phyloP scores from a whole-genome alignment of 2,888 invertebrate genomes.

The Schrankia costaestrigalis region DNA sequence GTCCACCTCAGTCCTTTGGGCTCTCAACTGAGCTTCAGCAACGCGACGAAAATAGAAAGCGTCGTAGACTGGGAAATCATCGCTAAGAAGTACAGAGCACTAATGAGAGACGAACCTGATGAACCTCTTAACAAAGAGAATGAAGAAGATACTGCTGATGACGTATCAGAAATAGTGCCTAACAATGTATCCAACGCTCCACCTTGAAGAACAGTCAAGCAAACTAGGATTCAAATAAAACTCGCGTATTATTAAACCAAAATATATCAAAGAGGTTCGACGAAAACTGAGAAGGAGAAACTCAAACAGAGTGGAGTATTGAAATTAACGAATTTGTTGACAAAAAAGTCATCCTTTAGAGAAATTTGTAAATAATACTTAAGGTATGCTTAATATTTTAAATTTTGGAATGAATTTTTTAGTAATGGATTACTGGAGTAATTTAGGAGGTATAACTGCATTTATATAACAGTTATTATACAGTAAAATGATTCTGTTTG shows the following conservation, averaged over 20 bases:
- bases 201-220: too few relatives aligned
- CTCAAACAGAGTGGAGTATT: not conserved
- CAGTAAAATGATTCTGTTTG: too few relatives aligned
- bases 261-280: slow-evolving; percentile 3
- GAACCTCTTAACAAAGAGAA: slow-evolving; percentile 59
- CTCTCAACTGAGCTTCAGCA: slow-evolving; percentile 90
- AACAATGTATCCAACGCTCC: slow-evolving; percentile 66
- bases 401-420: slow-evolving; percentile 4
- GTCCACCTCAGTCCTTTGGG: slow-evolving; percentile 91
- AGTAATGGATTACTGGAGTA: not conserved
- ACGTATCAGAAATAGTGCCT: slow-evolving; percentile 64
- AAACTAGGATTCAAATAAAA: not conserved
- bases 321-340: not conserved
- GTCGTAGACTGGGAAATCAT: slow-evolving; percentile 96
- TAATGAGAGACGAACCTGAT: slow-evolving; percentile 77
- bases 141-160: slow-evolving; percentile 66
- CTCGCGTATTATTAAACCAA: slow-evolving; percentile 8
- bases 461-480: too few relatives aligned
- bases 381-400: slow-evolving; percentile 2
- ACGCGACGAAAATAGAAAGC: slow-evolving; percentile 90
- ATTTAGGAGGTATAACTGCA: too few relatives aligned
- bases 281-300: not conserved
- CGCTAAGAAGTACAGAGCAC: slow-evolving; percentile 91
- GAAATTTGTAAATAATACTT: slow-evolving; percentile 4
- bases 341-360: not conserved